These are phyloP conservation scores for Holothuria leucospilota DNA, from an alignment of 53 echinoderm and acorn worm species.

Conservation along the genomic window DNA sequence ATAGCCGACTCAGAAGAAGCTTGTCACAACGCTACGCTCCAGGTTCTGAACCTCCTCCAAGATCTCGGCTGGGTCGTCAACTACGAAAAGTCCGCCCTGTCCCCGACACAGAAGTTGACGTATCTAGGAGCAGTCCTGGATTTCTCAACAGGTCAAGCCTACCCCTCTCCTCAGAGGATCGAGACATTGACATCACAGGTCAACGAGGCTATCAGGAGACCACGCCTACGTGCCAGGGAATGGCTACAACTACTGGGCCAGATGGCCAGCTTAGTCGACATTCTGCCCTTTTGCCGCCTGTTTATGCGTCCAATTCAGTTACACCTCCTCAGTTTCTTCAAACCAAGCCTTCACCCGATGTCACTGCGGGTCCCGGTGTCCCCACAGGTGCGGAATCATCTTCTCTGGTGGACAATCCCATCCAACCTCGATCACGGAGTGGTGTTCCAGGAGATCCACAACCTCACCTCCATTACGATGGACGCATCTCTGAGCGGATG, in stretches of 20 bases:
- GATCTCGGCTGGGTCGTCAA: conserved; percentile 50
- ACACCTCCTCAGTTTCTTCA: conserved; percentile 2
- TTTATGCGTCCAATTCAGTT: conserved; percentile 37
- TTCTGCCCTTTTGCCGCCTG: conserved; percentile 2
- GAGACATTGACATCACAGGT: neutral
- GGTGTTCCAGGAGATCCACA: neutral
- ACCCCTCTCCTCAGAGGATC: neutral
- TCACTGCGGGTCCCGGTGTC: neutral
- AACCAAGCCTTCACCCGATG: neutral
- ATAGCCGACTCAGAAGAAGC: neutral
- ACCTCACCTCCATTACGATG: neutral
- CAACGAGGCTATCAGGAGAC: neutral
- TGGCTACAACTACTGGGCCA: neutral
- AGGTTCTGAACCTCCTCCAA: neutral
- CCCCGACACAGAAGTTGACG: conserved; percentile 27
- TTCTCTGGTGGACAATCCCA: neutral
- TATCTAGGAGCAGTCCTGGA: conserved; percentile 45
- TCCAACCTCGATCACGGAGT: neutral
- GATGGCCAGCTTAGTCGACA: conserved; percentile 28
- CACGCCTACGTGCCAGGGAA: neutral
- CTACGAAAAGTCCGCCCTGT: conserved; percentile 3
- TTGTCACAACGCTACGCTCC: no score
- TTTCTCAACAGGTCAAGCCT: neutral
- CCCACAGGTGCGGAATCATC: neutral
- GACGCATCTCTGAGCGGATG: conserved; percentile 50